Base-by-base conservation (phyloP, 1,140 invertebrate species). In the Portunus trituberculatus region DNA sequence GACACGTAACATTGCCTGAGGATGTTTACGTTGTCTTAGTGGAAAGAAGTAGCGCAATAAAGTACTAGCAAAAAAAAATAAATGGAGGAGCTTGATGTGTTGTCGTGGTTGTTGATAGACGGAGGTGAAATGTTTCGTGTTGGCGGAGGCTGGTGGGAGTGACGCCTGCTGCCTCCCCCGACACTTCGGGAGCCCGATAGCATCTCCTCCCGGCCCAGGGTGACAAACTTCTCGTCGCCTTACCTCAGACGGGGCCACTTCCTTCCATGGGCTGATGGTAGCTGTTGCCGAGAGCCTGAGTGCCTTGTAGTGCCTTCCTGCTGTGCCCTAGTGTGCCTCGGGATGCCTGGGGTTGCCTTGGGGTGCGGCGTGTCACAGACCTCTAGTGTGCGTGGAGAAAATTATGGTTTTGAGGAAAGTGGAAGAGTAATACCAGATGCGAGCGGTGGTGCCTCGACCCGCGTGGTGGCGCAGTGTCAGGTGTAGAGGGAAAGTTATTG, bases 21-120 rank as follows among this genome's bases (percentile, higher is more conserved):
- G 67, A n/a, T n/a, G 67, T 76, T 76, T 76, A 76, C 67, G 67
- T 76, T 76, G 67, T 76, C 67, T 76, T 76, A 76, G 67, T 76
- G 67, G 67, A 76, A 76, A n/a, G 67, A 76, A 76, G n/a, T n/a
- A 76, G 67, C 25, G 67, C n/a, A 76, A 76, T 76, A 76, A 76
- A 76, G 67, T 76, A 76, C 67, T 76, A 76, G 25, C 16, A n/a
- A n/a, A n/a, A 76, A 25, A n/a, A 76, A 76, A 76, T 76, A 76
- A 76, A 76, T 76, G 67, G 67, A 76, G n/a, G 25, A 76, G n/a
- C 67, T 76, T 1, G 67, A 76, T 76, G 67, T 76, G 67, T n/a
- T 76, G 67, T 76, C 67, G 67, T 25, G 67, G 16, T n/a, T 25
- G 12, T 76, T 76, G 67, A 76, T 76, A n/a, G 67, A 76, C 67